Evolutionary conservation across 30 jellyfish, hydroid and myxozoan species (phyloP).

Genomic region (Sanderia malayensis): DNA sequence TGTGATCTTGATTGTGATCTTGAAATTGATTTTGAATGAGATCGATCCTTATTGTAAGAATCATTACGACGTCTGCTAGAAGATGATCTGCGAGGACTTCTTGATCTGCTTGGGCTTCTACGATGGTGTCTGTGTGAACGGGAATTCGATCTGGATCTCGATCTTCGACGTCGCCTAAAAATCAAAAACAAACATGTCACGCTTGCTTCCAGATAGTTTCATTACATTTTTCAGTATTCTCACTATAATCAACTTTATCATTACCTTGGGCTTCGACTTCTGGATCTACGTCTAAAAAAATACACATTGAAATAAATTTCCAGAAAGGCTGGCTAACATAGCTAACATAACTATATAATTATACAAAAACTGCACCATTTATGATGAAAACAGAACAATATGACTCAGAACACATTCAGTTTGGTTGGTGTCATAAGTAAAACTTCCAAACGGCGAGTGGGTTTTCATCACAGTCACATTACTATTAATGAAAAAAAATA

Average conservation of each 20-base stretch:
- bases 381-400: too few species aligned
- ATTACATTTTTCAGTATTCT: too few species aligned
- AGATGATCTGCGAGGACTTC: conserved; percentile 33
- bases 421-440: not conserved
- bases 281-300: conserved; percentile 50
- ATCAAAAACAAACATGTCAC: too few species aligned
- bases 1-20: conserved; percentile 52
- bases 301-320: too few species aligned
- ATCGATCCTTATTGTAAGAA: conserved; percentile 47
- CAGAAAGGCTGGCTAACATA: too few species aligned
- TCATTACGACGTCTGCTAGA: conserved; percentile 61
- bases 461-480: conserved; percentile 1
- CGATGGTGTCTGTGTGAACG: conserved; percentile 57
- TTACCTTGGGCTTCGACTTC: conserved; percentile 65
- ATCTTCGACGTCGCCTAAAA: conserved; percentile 78
- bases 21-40: conserved; percentile 73
- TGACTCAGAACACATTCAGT: conserved; percentile 1
- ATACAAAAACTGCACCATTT: too few species aligned
- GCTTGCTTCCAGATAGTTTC: too few species aligned
- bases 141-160: conserved; percentile 74
- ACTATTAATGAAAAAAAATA: too few species aligned
- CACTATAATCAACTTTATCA: too few species aligned
- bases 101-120: conserved; percentile 49
- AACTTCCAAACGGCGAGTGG: conserved; percentile 6
- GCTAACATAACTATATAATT: too few species aligned